phyloP scores from a whole-genome alignment of 2,888 invertebrate species.

The Cantharis lateralis region DNA sequence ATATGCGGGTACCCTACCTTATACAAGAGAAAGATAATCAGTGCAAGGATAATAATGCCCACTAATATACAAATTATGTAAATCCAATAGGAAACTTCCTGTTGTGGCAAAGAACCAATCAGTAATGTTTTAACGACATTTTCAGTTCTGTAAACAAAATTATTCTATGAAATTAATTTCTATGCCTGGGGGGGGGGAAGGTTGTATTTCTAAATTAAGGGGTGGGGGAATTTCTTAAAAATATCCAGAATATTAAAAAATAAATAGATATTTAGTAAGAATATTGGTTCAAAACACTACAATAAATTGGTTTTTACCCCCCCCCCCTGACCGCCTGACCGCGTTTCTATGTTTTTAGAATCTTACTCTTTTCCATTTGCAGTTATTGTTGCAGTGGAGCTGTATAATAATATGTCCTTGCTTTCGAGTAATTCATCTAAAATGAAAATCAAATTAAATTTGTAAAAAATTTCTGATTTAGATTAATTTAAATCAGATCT shows the following conservation, averaged over 20 bases:
- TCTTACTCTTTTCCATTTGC: slow-evolving; percentile 6
- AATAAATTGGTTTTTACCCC: too few relatives aligned
- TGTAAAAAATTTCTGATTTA: too few relatives aligned
- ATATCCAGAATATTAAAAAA: too few relatives aligned
- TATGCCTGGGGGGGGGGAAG: too few relatives aligned
- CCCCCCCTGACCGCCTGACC: too few relatives aligned
- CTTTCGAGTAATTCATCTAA: slow-evolving; percentile 50
- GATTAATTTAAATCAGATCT: too few relatives aligned
- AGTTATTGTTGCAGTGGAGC: slow-evolving; percentile 6
- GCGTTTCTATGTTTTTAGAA: too few relatives aligned
- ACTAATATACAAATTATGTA: slow-evolving; percentile 48
- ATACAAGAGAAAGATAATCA: slow-evolving; percentile 50
- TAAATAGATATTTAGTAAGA: too few relatives aligned
- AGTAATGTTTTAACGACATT: slow-evolving; percentile 19
- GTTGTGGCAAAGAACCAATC: slow-evolving; percentile 16
- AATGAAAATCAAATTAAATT: not conserved
- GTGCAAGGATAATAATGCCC: slow-evolving; percentile 50
- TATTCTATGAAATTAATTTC: slow-evolving; percentile 1
- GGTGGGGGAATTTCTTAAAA: too few relatives aligned
- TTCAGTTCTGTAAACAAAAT: slow-evolving; percentile 10
- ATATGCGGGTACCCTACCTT: slow-evolving; percentile 47
- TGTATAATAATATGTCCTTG: slow-evolving; percentile 45
- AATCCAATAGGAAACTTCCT: slow-evolving; percentile 52
- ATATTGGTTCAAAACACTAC: too few relatives aligned
- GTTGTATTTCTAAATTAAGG: too few relatives aligned